These are phyloP conservation scores for Zaprionus lineosus DNA, from an alignment of 2,888 invertebrate species.

Conservation along the genomic window DNA sequence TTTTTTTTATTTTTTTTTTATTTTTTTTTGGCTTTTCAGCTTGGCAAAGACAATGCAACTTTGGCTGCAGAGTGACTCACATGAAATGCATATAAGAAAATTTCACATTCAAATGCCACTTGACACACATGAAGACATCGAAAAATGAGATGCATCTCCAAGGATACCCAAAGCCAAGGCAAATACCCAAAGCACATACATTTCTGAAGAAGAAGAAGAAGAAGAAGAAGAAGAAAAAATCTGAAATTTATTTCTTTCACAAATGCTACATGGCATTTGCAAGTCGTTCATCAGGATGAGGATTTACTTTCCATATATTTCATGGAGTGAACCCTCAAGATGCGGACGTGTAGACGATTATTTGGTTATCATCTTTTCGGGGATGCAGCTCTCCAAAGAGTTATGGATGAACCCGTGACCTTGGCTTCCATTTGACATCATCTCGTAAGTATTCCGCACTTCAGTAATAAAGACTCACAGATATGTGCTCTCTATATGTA, in stretches of 20 bases:
- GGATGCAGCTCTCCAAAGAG: no score
- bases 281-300: conserved; percentile 18
- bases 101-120: conserved; percentile 23
- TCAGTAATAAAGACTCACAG: no score
- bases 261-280: conserved; percentile 15
- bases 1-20: no score
- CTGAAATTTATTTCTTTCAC: conserved; percentile 8
- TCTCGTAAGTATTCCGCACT: no score
- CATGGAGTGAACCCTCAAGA: conserved; percentile 2
- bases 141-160: conserved; percentile 1
- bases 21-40: neutral
- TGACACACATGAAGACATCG: conserved; percentile 9
- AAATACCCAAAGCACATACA: conserved; percentile 19
- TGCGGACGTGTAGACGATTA: conserved; percentile 8
- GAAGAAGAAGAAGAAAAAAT: neutral
- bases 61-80: conserved; percentile 2
- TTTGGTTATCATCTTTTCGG: conserved; percentile 21
- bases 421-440: no score
- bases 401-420: no score
- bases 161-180: conserved; percentile 16
- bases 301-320: conserved; percentile 6
- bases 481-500: no score
- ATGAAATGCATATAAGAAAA: conserved; percentile 5
- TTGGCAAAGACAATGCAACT: conserved; percentile 8
- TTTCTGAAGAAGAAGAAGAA: no score